phyloP scores from a whole-genome alignment of 2,888 invertebrate genomes.

The Epistrophe eligans region DNA sequence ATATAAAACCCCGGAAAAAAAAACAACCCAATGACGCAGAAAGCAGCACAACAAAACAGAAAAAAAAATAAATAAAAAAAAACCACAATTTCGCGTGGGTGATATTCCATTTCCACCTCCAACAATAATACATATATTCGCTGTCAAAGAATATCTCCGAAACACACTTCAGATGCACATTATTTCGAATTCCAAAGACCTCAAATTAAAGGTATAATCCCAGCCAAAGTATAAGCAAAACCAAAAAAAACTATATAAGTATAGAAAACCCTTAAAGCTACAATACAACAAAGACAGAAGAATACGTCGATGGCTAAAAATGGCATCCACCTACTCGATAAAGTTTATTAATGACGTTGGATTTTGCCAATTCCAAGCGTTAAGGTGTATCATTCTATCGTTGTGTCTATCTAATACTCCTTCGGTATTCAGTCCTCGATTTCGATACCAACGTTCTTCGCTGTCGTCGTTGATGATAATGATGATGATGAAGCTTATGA shows the following conservation, averaged over 20 bases:
- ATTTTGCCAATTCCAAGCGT: constrained; percentile 74
- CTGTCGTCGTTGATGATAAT: constrained; percentile 24
- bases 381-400: constrained; percentile 71
- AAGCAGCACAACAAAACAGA: constrained; percentile 10
- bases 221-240: constrained; percentile 39
- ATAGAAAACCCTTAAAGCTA: constrained; percentile 29
- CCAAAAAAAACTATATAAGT: constrained; percentile 45
- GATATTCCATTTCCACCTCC: not conserved
- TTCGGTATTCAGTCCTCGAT: constrained; percentile 40
- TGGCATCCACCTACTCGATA: constrained; percentile 76
- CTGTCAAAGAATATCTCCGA: constrained; percentile 4
- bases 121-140: not conserved
- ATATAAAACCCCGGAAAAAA: not conserved
- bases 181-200: constrained; percentile 45
- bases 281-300: not conserved
- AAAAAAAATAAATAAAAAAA: not conserved
- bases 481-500: constrained; percentile 59
- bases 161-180: constrained; percentile 72
- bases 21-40: constrained; percentile 21
- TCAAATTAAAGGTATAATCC: constrained; percentile 54
- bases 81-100: constrained; percentile 30
- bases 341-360: constrained; percentile 76
- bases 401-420: constrained; percentile 36
- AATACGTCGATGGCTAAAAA: constrained; percentile 70
- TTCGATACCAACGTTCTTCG: constrained; percentile 30